Evolutionary conservation across 2,888 invertebrate genomes (phyloP).

Genomic region (Pollenia griseotomentosa): DNA sequence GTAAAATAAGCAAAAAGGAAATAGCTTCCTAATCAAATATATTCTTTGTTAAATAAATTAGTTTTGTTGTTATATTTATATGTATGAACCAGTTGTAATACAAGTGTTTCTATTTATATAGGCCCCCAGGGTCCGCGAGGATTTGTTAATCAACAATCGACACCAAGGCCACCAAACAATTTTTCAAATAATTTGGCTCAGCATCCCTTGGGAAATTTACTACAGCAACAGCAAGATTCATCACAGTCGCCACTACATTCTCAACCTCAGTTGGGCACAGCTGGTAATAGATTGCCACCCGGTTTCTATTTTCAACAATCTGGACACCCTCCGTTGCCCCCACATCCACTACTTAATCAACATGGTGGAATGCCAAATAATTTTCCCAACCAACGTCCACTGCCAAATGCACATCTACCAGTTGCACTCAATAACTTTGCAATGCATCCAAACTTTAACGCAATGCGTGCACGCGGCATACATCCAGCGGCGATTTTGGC

Average conservation of each 20-base stretch:
- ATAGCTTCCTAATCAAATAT: no score
- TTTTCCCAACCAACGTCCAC: conserved; percentile 78
- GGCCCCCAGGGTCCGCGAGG: conserved; percentile 77
- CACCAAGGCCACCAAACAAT: conserved; percentile 77
- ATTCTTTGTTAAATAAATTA: no score
- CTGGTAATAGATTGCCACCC: conserved; percentile 81
- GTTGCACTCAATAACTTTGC: conserved; percentile 84
- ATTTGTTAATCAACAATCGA: conserved; percentile 77
- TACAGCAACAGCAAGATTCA: conserved; percentile 74
- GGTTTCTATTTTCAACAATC: conserved; percentile 80
- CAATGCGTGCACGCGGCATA: conserved; percentile 81
- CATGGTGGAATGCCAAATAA: conserved; percentile 78
- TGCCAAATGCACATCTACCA: conserved; percentile 81
- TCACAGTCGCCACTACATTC: conserved; percentile 75
- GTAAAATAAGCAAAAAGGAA: no score
- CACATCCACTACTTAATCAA: conserved; percentile 79
- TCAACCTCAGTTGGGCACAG: conserved; percentile 73
- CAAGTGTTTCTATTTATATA: conserved; percentile 66
- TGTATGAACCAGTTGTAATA: no score
- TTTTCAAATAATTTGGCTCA: conserved; percentile 77
- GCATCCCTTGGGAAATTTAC: conserved; percentile 75
- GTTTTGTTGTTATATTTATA: no score
- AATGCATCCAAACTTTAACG: conserved; percentile 84
- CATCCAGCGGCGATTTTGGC: conserved; percentile 79
- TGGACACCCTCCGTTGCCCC: conserved; percentile 81